Conservation (phyloP, 2,797 vertebrate species). For the Discoglossus pictus region DNA sequence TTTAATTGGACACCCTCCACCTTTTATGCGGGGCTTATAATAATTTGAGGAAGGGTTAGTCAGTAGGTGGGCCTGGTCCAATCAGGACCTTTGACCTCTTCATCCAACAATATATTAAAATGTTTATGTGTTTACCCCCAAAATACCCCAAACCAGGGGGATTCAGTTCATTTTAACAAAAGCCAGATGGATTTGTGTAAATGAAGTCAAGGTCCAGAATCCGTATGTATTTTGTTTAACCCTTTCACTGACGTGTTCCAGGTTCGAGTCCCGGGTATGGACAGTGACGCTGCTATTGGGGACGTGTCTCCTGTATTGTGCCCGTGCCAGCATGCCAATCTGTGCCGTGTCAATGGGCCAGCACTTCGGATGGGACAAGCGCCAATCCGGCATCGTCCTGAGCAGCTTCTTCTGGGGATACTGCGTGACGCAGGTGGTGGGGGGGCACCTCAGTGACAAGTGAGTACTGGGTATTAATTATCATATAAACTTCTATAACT, state of each 20-base stretch:
- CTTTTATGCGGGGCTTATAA: too few relatives aligned
- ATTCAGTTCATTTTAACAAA: neutral
- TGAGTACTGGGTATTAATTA: conserved; percentile 55
- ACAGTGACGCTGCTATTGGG: conserved; percentile 84
- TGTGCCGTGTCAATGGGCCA: conserved; percentile 84
- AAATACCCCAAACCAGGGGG: too few relatives aligned
- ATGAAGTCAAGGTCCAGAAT: too few relatives aligned
- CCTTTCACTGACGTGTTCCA: too few relatives aligned
- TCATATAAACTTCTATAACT: too few relatives aligned
- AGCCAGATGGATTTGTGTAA: neutral
- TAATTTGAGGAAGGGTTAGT: too few relatives aligned
- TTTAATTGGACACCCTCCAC: too few relatives aligned
- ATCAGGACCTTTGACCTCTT: too few relatives aligned
- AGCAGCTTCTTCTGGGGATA: conserved; percentile 99
- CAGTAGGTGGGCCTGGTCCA: too few relatives aligned
- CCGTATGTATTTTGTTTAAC: too few relatives aligned
- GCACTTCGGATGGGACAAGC: conserved; percentile 89
- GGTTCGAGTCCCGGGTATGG: conserved; percentile 83
- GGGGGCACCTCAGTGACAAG: conserved; percentile 92
- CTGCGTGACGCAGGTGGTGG: conserved; percentile 91
- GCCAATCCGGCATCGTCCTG: conserved; percentile 86
- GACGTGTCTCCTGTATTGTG: conserved; percentile 91
- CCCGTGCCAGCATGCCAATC: conserved; percentile 87
- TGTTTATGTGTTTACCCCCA: too few relatives aligned
- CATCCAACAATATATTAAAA: too few relatives aligned